Conservation (phyloP, 2,888 invertebrate species). For the Chironomus tentans region DNA sequence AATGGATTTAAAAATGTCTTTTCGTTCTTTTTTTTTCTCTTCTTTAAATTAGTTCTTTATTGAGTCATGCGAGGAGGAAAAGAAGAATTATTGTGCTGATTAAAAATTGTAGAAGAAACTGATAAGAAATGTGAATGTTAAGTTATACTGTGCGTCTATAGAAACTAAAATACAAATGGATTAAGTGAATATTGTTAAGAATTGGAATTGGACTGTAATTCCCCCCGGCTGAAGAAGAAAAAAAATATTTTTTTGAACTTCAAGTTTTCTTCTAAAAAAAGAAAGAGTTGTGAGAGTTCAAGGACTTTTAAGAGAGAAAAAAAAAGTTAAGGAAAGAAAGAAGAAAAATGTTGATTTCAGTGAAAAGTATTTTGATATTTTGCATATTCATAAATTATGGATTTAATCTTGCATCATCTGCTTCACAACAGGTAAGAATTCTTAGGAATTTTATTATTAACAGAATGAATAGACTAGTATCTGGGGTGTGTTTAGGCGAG, state of each 20-base stretch:
- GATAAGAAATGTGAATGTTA: not conserved
- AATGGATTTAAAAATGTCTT: no score
- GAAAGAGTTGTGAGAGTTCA: not conserved
- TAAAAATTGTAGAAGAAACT: not conserved
- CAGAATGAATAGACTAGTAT: no score
- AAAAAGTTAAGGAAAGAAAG: not conserved
- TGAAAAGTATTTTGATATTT: conserved; percentile 9
- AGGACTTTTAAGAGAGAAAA: not conserved
- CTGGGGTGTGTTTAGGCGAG: no score
- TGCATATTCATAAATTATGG: conserved; percentile 21
- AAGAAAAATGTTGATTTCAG: conserved; percentile 14
- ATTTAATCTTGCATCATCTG: conserved; percentile 15
- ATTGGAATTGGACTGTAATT: no score
- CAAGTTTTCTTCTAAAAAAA: not conserved
- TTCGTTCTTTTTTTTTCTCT: no score
- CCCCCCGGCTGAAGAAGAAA: no score
- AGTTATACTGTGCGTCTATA: not conserved
- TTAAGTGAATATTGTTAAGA: no score
- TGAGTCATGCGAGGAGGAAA: not conserved
- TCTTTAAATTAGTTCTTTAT: not conserved
- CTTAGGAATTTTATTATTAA: no score
- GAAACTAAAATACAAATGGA: no score
- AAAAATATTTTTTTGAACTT: no score
- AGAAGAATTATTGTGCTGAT: not conserved
- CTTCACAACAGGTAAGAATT: conserved; percentile 16